Base-by-base conservation (phyloP, 2,888 invertebrate species). In the Cantharis flavilabris region DNA sequence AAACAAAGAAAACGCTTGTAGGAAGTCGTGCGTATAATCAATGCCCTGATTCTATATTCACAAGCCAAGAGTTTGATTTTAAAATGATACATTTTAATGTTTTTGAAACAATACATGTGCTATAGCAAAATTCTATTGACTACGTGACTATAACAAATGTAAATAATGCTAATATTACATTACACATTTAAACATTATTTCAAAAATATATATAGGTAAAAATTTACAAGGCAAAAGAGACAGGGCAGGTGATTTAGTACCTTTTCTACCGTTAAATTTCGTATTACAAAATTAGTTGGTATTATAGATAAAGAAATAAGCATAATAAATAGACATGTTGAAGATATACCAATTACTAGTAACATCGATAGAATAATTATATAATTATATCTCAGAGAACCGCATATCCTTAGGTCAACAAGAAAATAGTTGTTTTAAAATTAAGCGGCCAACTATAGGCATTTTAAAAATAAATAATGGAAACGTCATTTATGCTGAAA, bases 71-170 rank as follows among this genome's bases (percentile, higher is more conserved):
- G 78, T 85, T 84, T 85, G 85, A 85, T 85, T 84, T 83, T 84
- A 84, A 85, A 85, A 86, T 86, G 85, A 86, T 86, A 86, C 85
- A 86, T 85, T 86, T 85, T 85, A 86, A 86, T 86, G 85, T 82
- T 83, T 81, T 79, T 81, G 78, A 82, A 85, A 85, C 85, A 86
- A 85, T 85, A 83, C 83, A 80, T 82, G 83, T 81, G 80, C 82
- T 83, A 83, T 83, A 84, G 84, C 83, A 84, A 83, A 49, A 81
- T 83, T 83, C 83, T 82, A 81, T 83, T 82, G 82, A 79, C 81
- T 81, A 80, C 79, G 77, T 72, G 76, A 78, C 73, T 65, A 70
- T 63, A 79, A 80, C 69, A 80, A 77, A 72, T 65, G 62, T 71
- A 62, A 74, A 69, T 30, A 65, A 71, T 78, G 63, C 30, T 62